phyloP scores from a whole-genome alignment of 1,140 invertebrate genomes.

The Schlechtendalia chinensis region DNA sequence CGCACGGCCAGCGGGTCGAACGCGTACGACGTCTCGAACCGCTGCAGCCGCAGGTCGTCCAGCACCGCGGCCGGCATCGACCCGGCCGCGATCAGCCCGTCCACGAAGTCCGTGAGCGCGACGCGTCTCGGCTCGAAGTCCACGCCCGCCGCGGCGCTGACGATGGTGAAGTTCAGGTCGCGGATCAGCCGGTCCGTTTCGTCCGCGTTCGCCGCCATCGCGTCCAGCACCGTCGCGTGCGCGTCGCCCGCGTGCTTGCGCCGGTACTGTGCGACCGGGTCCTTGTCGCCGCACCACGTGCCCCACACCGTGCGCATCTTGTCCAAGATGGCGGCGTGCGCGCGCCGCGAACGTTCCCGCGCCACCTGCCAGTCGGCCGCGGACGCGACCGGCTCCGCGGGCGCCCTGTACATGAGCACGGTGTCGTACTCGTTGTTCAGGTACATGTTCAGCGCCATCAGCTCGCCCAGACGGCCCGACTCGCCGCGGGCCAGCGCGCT shows the following conservation, averaged over 20 bases:
- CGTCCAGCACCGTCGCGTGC: background rate
- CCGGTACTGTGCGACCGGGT: background rate
- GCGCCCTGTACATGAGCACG: background rate
- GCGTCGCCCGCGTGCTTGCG: background rate
- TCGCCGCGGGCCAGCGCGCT: background rate
- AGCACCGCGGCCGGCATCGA: background rate
- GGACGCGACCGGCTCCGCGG: background rate
- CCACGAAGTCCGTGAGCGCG: background rate
- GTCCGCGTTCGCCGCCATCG: background rate
- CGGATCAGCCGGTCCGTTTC: background rate
- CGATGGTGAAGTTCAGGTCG: background rate
- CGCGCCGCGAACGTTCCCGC: background rate
- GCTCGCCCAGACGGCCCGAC: background rate
- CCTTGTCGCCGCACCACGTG: background rate
- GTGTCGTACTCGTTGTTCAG: background rate
- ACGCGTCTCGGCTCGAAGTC: background rate
- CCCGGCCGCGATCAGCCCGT: background rate
- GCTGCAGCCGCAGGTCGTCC: background rate
- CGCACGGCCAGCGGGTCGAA: background rate
- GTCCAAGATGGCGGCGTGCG: background rate
- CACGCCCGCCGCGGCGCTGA: background rate
- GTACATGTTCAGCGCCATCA: conserved; percentile 30
- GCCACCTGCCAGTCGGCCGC: background rate
- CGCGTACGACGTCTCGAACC: background rate
- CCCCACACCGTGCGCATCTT: background rate